phyloP scores from a whole-genome alignment of 2,888 invertebrate genomes.

The Muscina levida region DNA sequence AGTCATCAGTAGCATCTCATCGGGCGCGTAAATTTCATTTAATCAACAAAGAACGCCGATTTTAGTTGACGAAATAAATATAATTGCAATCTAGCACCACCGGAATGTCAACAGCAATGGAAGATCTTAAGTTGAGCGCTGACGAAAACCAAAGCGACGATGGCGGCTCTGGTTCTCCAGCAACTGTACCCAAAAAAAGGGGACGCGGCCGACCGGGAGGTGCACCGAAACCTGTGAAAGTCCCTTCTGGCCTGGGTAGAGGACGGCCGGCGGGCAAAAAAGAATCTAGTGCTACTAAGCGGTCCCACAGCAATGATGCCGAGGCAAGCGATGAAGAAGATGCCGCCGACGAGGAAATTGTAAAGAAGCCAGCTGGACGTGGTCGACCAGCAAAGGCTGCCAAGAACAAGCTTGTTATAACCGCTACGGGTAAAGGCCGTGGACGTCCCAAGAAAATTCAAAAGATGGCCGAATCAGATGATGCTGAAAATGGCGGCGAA shows the following conservation, averaged over 20 bases:
- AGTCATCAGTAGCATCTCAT: no score
- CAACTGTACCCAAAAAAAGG: conserved; percentile 71
- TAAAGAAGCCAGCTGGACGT: conserved; percentile 31
- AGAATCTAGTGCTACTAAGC: neutral
- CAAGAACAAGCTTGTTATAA: conserved; percentile 24
- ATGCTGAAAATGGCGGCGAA: conserved; percentile 44
- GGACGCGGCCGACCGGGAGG: conserved; percentile 72
- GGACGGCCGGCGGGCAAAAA: conserved; percentile 67
- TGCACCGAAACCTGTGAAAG: conserved; percentile 55
- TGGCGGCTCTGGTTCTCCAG: conserved; percentile 55
- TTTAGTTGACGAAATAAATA: no score
- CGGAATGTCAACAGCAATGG: conserved; percentile 47
- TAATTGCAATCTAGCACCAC: neutral
- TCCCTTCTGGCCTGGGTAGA: conserved; percentile 65
- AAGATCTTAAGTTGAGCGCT: conserved; percentile 58
- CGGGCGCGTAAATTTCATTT: neutral
- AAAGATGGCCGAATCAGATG: conserved; percentile 13
- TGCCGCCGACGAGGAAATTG: conserved; percentile 41
- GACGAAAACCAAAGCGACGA: conserved; percentile 47
- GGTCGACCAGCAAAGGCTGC: conserved; percentile 62
- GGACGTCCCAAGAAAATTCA: conserved; percentile 71
- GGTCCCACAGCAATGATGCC: conserved; percentile 66
- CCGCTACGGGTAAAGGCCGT: conserved; percentile 69
- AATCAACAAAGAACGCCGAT: neutral
- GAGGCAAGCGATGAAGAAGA: conserved; percentile 62